Percentiles rank a stretch among this genome's conserved stretches.
Evolutionary conservation across 1,140 invertebrate genomes (phyloP).

Genomic region (Chlorops oryzae): DNA sequence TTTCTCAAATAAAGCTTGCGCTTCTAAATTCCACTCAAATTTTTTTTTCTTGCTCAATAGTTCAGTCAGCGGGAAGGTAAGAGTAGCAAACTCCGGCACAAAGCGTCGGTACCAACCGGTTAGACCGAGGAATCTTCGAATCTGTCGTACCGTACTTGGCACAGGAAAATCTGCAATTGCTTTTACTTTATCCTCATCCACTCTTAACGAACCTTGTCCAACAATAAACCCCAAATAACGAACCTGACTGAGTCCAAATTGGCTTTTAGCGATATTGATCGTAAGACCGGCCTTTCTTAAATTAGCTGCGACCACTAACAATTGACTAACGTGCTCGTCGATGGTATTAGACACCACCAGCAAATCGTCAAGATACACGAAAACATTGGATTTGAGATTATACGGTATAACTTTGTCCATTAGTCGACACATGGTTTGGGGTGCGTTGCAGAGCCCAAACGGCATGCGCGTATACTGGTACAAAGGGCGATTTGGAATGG

Average conservation of each 20-base stretch:
- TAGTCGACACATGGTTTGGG: slow-evolving; percentile 4
- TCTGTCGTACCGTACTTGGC: background rate
- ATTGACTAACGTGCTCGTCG: background rate
- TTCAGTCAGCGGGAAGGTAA: slow-evolving; percentile 2
- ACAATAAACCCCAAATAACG: slow-evolving; percentile 8
- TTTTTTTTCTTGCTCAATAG: background rate
- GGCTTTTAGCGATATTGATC: slow-evolving; percentile 21
- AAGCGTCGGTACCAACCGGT: slow-evolving; percentile 3
- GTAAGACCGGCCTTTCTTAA: slow-evolving; percentile 7
- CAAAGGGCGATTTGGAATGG: slow-evolving; percentile 2
- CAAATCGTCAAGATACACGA: slow-evolving; percentile 14
- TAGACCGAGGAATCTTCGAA: slow-evolving; percentile 3
- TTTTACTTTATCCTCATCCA: slow-evolving; percentile 21
- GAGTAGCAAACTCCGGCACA: background rate
- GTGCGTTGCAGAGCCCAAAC: slow-evolving; percentile 8
- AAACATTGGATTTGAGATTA: slow-evolving; percentile 7
- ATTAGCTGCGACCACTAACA: slow-evolving; percentile 2
- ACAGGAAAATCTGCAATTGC: background rate
- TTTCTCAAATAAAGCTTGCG: background rate
- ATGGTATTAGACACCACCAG: slow-evolving; percentile 7
- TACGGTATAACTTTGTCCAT: slow-evolving; percentile 8
- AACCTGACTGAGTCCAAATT: slow-evolving; percentile 40
- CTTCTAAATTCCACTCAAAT: background rate
- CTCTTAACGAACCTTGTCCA: slow-evolving; percentile 14
- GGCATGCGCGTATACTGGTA: slow-evolving; percentile 9